Evolutionary conservation across 2,113 vertebrate genomes (phyloP), one percentile per base, ranked within the genome.

Genomic region (Eurypyga helias): DNA sequence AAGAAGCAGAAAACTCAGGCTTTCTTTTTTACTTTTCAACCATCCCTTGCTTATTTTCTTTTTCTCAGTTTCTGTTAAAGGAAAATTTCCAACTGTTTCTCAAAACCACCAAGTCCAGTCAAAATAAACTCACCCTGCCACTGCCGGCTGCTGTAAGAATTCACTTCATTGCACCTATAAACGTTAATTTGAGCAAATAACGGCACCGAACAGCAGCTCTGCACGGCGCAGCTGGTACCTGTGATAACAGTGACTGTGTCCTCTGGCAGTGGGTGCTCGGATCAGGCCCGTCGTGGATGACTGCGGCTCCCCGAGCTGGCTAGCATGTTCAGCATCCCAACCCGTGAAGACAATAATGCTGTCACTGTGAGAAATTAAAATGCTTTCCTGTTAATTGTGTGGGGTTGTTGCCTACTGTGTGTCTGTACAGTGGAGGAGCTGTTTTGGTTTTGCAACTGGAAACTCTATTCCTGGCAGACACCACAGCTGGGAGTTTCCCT

Each of bases 131-230:
- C 28, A 8, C 49, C 18, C 49, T 33, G 34, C 1, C 3, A 11
- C n/a, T 52, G 49, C 57, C 60, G 51, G 15, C 69, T 66, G 90
- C 78, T 24, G 0, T 11, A 15, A 15, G 46, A 38, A 13, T 14
- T 33, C 49, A 16, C 33, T 17, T 43, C 29, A 17, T 3, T 14
- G 57, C 1, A 0, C 41, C 48, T 6, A 16, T 25, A 10, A 55
- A 38, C 0, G 0, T 19, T 38, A 36, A 78, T 49, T n/a, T 31
- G 67, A 65, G 75, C 28, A 13, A 51, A 28, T 17, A 29, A 36
- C 3, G 4, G 66, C 60, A 17, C 6, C 0, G 2, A 51, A 0
- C 8, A 7, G 66, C 17, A 0, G 55, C 48, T 25, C 54, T 17
- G 26, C 9, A 8, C 38, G 8, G 2, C 3, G 2, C 29, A 13